Percentiles rank a stretch among this genome's conserved stretches.
phyloP scores from a whole-genome alignment of 2,113 vertebrate species.

The Protobothrops mucrosquamatus region DNA sequence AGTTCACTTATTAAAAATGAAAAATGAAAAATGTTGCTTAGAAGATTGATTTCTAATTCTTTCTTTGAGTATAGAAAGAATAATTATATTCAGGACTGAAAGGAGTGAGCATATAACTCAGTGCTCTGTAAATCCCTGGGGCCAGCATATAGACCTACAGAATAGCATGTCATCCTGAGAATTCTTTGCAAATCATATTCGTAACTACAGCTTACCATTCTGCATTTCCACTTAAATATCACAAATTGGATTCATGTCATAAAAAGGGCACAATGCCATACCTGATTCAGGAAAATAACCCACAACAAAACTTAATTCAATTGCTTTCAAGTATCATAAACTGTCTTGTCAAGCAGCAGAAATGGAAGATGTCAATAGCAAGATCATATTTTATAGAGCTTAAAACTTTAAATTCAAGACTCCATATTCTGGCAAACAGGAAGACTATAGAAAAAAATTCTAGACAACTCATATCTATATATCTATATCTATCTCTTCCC shows the following conservation, averaged over 20 bases:
- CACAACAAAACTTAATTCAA: neutral
- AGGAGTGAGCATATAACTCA: neutral
- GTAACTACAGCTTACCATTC: neutral
- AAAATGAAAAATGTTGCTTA: neutral
- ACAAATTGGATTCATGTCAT: neutral
- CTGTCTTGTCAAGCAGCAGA: neutral
- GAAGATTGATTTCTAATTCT: neutral
- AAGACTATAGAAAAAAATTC: neutral
- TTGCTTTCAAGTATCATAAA: slow-evolving; percentile 11
- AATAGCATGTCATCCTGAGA: neutral
- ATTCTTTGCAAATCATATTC: neutral
- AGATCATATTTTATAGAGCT: slow-evolving; percentile 9
- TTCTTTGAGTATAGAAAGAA: neutral
- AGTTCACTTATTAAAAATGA: neutral
- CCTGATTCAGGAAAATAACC: neutral
- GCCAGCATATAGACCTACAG: neutral
- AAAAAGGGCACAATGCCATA: neutral
- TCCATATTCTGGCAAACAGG: neutral
- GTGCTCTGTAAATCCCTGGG: neutral
- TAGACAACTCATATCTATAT: neutral
- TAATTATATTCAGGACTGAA: neutral
- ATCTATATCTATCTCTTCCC: neutral
- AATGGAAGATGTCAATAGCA: slow-evolving; percentile 12
- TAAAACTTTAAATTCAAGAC: neutral
- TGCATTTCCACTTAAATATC: neutral